A percentile compares a stretch with the other conserved stretches of the same genome.
phyloP scores from a whole-genome alignment of 2,113 vertebrate species.

The Mola mola region DNA sequence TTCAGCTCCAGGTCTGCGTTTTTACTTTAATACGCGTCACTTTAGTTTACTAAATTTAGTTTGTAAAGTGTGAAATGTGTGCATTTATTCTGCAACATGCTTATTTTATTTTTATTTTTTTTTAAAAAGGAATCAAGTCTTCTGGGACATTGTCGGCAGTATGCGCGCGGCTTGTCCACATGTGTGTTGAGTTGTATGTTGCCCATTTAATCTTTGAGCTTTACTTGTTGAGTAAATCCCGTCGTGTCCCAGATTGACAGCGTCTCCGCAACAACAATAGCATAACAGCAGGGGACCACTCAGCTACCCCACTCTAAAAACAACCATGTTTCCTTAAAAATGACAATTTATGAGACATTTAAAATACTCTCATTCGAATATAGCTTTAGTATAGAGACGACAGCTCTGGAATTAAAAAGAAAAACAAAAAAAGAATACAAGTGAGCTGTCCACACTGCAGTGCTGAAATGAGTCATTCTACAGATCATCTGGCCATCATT shows the following conservation, averaged over 20 bases:
- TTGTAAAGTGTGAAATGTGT: neutral
- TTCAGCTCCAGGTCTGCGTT: too few species aligned
- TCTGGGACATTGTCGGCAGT: constrained; percentile 8
- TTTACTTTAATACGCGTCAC: too few species aligned
- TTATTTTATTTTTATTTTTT: neutral
- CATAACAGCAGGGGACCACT: constrained; percentile 48
- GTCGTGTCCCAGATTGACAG: constrained; percentile 80
- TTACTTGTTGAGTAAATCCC: constrained; percentile 79
- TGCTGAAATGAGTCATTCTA: constrained; percentile 55
- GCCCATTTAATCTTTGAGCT: constrained; percentile 76
- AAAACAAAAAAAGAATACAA: neutral
- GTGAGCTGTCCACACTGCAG: constrained; percentile 59
- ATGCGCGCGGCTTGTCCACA: constrained; percentile 18
- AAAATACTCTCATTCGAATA: neutral
- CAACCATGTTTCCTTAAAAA: neutral
- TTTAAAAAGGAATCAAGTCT: neutral
- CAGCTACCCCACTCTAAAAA: constrained; percentile 22
- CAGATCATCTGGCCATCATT: neutral
- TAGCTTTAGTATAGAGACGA: neutral
- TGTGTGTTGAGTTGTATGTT: constrained; percentile 66
- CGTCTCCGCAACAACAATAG: constrained; percentile 53
- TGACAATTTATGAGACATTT: constrained; percentile 5
- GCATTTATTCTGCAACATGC: neutral
- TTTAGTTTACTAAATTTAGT: too few species aligned
- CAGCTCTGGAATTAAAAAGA: neutral